Evolutionary conservation across 2,797 vertebrate genomes (phyloP).

Genomic region (Setipinna tenuifilis): DNA sequence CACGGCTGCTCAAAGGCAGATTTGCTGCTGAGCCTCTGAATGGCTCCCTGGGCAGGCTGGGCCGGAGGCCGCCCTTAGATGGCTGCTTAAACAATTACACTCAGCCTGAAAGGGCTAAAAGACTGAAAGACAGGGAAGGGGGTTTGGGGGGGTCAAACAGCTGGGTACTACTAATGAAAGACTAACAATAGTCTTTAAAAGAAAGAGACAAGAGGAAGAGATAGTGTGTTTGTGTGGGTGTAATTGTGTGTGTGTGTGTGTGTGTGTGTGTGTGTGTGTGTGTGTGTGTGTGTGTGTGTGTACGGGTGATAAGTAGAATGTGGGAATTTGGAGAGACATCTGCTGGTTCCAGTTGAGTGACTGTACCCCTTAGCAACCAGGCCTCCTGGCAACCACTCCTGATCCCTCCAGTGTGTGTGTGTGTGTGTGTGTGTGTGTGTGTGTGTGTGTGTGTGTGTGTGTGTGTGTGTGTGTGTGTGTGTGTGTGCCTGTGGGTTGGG

Average conservation of each 20-base stretch:
- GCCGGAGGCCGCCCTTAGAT: constrained; percentile 44
- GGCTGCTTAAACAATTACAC: constrained; percentile 49
- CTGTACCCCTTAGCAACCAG: constrained; percentile 52
- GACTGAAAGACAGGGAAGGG: constrained; percentile 33
- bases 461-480: constrained; percentile 8
- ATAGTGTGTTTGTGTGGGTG: no score
- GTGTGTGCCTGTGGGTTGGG: constrained; percentile 41
- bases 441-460: constrained; percentile 10
- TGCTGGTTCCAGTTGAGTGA: constrained; percentile 60
- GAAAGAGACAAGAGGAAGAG: constrained; percentile 33
- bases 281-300: no score
- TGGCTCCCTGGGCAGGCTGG: constrained; percentile 41
- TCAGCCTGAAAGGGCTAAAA: constrained; percentile 5
- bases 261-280: constrained; percentile 26
- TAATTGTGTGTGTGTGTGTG: constrained; percentile 29
- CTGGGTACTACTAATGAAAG: constrained; percentile 59
- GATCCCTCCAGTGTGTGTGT: constrained; percentile 3
- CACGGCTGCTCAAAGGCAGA: constrained; percentile 46
- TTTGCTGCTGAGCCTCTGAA: constrained; percentile 52
- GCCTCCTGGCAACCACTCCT: constrained; percentile 25
- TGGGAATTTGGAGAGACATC: constrained; percentile 60
- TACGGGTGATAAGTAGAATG: constrained; percentile 23
- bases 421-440: constrained; percentile 43
- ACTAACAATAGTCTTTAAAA: constrained; percentile 59
- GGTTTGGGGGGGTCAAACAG: constrained; percentile 43